These are phyloP conservation scores for Cremastinae sp. DNA, from an alignment of 2,888 invertebrate genomes.

Conservation along the genomic window DNA sequence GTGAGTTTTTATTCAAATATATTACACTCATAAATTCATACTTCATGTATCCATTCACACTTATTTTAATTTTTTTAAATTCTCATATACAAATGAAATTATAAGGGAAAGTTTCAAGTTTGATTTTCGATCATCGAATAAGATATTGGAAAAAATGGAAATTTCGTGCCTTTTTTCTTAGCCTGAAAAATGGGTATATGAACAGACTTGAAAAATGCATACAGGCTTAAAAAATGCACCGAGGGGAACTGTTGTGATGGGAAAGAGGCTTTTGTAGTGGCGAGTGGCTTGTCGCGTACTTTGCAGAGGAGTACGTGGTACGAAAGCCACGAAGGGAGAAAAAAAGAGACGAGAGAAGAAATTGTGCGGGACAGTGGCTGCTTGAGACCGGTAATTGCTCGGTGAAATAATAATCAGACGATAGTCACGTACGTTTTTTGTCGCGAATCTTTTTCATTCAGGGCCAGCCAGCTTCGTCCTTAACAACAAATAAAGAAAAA, in stretches of 20 bases:
- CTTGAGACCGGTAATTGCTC: slow-evolving; percentile 71
- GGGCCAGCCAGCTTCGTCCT: background rate
- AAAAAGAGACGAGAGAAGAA: background rate
- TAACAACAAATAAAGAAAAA: too few species aligned
- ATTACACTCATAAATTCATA: slow-evolving; percentile 7
- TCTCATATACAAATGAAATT: too few species aligned
- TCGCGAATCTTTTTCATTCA: background rate
- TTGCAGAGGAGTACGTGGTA: slow-evolving; percentile 57
- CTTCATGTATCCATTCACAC: background rate
- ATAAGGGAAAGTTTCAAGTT: too few species aligned
- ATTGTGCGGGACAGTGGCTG: slow-evolving; percentile 23
- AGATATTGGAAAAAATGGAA: background rate
- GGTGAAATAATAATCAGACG: slow-evolving; percentile 76
- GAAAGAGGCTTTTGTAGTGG: slow-evolving; percentile 60
- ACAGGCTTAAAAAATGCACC: too few species aligned
- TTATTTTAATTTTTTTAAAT: background rate
- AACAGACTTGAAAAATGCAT: too few species aligned
- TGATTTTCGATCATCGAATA: too few species aligned
- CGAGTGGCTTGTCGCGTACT: slow-evolving; percentile 60
- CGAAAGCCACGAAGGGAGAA: slow-evolving; percentile 36
- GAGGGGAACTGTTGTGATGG: background rate
- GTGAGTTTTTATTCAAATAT: slow-evolving; percentile 70
- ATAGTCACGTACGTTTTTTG: slow-evolving; percentile 45
- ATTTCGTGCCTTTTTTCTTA: slow-evolving; percentile 1
- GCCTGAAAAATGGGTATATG: too few species aligned